Evolutionary conservation across 2,113 vertebrate genomes (phyloP).

Genomic region (Mastomys coucha): DNA sequence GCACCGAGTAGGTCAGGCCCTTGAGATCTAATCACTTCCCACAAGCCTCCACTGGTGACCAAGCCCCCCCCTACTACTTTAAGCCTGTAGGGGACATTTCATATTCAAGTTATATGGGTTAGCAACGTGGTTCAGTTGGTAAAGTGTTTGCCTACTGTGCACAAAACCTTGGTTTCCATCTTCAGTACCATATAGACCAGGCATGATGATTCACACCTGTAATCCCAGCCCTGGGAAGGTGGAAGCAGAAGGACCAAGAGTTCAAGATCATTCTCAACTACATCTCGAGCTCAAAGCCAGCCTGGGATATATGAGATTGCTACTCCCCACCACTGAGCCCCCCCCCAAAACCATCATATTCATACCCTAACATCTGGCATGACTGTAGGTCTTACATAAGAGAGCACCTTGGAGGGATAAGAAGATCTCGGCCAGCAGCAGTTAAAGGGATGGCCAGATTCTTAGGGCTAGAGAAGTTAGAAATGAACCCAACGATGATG

Average conservation of each 20-base stretch:
- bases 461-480: background rate
- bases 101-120: background rate
- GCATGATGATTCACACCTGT: too few relatives aligned
- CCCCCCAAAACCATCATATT: background rate
- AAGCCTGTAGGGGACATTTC: background rate
- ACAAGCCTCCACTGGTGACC: background rate
- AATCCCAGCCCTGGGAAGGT: background rate
- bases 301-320: background rate
- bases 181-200: background rate
- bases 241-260: background rate
- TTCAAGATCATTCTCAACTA: background rate
- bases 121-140: background rate
- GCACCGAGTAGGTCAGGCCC: background rate
- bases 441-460: background rate
- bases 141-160: background rate
- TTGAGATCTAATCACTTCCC: background rate
- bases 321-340: too few relatives aligned
- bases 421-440: slow-evolving; percentile 38
- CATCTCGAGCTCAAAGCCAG: background rate
- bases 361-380: background rate
- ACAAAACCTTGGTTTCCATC: background rate
- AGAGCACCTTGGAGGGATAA: background rate
- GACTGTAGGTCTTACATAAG: background rate
- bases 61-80: too few relatives aligned
- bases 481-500: background rate